Base-by-base conservation (phyloP, 1,140 invertebrate genomes). In the Chlorops oryzae region DNA sequence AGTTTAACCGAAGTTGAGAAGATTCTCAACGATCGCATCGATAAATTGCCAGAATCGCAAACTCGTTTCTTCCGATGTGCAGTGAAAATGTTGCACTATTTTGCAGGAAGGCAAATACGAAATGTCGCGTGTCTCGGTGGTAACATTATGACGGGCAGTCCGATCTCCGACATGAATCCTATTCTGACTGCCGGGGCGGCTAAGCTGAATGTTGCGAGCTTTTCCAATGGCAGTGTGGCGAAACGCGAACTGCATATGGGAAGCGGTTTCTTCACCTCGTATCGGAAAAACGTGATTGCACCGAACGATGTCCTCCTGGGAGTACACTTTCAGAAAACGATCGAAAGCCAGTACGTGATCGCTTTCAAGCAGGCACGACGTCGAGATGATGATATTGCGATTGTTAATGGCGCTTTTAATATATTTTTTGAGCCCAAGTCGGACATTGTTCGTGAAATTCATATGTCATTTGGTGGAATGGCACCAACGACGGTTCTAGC, bases 121-220 rank as follows among this genome's bases (percentile, higher is more conserved):
- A 96, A 81, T 65, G 81, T 83, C 5, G 81, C 81, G 73, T 83
- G 88, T 25, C 71, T 97, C 17, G 91, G 87, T 39, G 92, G 93
- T 21, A 97, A 96, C 72, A 91, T 96, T 41, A 86, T 96, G 75
- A 96, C 92, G 0, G 90, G 91, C 13, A 95, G 92, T 74, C 93
- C 94, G 1, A 96, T 97, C 65, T 96, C 92, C 9, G 94, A 98
- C 76, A 77, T 97, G 62, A 94, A 93, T 75, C 93, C 93, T 15
- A 83, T 98, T 54, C 83, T 96, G 52, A 83, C 94, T 77, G 89
- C 92, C 12, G 81, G 83, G 48, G 77, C 79, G 51, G 62, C 74
- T 5, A 70, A 71, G 42, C 44, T 88, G 5, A 68, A 79, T 24
- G 70, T 86, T 1, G 70, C 75, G 23, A 80, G 77, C 50, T 70